These are phyloP conservation scores for Synergus japonicus DNA, from an alignment of 2,888 invertebrate genomes.

Conservation along the genomic window DNA sequence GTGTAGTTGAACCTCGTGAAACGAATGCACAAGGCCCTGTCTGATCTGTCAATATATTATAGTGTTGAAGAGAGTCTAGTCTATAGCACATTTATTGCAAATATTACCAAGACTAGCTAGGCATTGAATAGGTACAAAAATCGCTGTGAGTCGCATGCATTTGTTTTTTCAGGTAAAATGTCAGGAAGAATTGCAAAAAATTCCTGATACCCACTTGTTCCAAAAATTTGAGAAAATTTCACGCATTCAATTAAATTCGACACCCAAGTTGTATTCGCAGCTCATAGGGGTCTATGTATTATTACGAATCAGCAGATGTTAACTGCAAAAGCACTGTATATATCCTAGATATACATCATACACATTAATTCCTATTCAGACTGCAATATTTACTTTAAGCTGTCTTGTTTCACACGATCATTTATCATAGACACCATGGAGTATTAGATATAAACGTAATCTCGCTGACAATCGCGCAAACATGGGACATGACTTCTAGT, in stretches of 20 bases:
- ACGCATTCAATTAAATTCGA: not conserved
- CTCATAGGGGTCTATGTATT: not conserved
- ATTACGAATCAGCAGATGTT: not conserved
- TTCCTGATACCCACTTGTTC: too few species aligned
- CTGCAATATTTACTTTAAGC: not conserved
- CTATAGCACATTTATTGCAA: slow-evolving; percentile 6
- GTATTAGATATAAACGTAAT: not conserved
- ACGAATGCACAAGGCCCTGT: slow-evolving; percentile 29
- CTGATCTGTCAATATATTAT: not conserved
- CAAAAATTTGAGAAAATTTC: too few species aligned
- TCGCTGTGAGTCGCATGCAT: not conserved
- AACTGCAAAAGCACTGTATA: not conserved
- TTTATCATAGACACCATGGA: not conserved
- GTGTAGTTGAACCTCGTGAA: slow-evolving; percentile 32
- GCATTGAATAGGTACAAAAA: too few species aligned
- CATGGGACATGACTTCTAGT: not conserved
- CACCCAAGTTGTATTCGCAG: not conserved
- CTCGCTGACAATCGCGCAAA: not conserved
- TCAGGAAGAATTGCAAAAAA: too few species aligned
- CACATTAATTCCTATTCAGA: too few species aligned
- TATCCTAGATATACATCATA: too few species aligned
- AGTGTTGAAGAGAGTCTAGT: not conserved
- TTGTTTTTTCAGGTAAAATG: too few species aligned
- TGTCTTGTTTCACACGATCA: not conserved
- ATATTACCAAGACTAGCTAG: not conserved